phyloP scores from a whole-genome alignment of 2,888 invertebrate species.

The Eupeodes luniger region DNA sequence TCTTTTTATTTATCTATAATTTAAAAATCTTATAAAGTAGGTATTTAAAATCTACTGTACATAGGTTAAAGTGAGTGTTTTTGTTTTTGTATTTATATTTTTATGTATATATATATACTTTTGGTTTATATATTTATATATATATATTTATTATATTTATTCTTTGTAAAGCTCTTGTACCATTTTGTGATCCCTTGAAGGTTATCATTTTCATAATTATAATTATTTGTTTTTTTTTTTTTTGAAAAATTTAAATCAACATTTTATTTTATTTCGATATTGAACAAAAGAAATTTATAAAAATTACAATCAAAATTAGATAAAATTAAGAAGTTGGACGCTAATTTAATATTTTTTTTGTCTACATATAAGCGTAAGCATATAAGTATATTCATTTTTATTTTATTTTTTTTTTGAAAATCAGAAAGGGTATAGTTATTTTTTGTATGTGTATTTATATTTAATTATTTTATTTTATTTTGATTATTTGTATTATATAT shows the following conservation, averaged over 20 bases:
- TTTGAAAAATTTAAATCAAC: constrained; percentile 71
- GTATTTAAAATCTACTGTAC: constrained; percentile 50
- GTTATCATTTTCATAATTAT: constrained; percentile 78
- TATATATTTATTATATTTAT: constrained; percentile 66
- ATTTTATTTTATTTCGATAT: constrained; percentile 59
- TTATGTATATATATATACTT: constrained; percentile 61
- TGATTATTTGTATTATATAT: constrained; percentile 15
- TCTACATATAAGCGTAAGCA: constrained; percentile 63
- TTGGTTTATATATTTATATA: constrained; percentile 54
- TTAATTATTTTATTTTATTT: constrained; percentile 36
- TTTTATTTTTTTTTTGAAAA: constrained; percentile 40
- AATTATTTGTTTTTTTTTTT: constrained; percentile 74
- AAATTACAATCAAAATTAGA: constrained; percentile 40
- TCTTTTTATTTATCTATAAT: background rate
- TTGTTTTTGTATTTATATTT: constrained; percentile 49
- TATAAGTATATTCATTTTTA: constrained; percentile 12
- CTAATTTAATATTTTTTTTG: constrained; percentile 49
- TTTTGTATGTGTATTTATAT: constrained; percentile 35
- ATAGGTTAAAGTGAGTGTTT: constrained; percentile 29
- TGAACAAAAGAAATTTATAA: constrained; percentile 34
- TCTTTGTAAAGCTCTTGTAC: constrained; percentile 78
- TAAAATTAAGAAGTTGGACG: constrained; percentile 61
- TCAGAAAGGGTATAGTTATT: constrained; percentile 44
- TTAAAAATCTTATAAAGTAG: constrained; percentile 64
- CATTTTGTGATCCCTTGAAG: constrained; percentile 79